Evolutionary conservation across 2,113 vertebrate species (phyloP), one percentile per base, ranked within the genome.

Genomic region (Leptobrachium ailaonicum): DNA sequence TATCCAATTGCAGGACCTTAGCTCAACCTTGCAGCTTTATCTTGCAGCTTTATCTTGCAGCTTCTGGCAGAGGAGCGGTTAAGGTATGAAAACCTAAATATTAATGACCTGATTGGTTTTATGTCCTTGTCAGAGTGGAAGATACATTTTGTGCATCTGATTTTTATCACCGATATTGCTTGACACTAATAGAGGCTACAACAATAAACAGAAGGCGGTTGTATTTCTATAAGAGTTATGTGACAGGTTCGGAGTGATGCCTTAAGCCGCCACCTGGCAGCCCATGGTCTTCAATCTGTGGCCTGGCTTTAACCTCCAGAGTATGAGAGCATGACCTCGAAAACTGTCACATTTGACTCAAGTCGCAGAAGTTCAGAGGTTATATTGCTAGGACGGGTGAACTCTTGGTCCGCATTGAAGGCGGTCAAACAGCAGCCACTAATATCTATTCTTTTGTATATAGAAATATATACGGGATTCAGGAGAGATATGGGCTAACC

Each of bases 211-310:
- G 40, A 6, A 56, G 50, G 32, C 66, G 58, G 47, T 42, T 77
- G 75, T 43, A 58, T 47, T 62, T 77, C 12, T 62, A 11, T 3
- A 42, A 71, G 76, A 77, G n/a, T 70, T 42, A 71, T 77, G 76
- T 77, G 76, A 71, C 76, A 77, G 66, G 54, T 71, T 63, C 41
- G 43, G 76, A 71, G 76, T 14, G 42, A 50, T 60, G 66, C 66
- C 56, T 77, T 77, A 70, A 62, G 67, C 20, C 54, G 50, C 76
- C 76, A 77, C 76, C 76, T 77, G 76, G 67, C 66, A 62, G 66
- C 53, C 20, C n/a, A 50, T 53, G 14, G 11, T n/a, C 54, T 9
- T 4, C 41, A 71, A n/a, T 77, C 76, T 10, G 42, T 77, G 76
- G 50, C 76, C 76, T 77, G 53, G 41, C 54, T 62, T 62, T 77